A percentile compares a stretch with the other conserved stretches of the same genome.
Evolutionary conservation across 1,140 invertebrate species (phyloP).

Genomic region (Lepidurus couesii): DNA sequence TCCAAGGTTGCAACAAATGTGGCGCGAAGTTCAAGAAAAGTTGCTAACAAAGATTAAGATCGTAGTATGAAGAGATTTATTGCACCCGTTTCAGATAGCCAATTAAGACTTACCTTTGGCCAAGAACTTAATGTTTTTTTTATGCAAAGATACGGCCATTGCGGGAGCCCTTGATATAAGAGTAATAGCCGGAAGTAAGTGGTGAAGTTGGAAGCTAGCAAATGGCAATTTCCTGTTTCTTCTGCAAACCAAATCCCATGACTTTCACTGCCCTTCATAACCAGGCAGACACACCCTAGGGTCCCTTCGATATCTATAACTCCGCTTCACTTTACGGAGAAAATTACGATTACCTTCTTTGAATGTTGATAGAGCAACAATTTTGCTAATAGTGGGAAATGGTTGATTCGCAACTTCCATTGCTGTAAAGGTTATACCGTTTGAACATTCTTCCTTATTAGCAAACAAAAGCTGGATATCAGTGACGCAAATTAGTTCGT

Average conservation of each 20-base stretch:
- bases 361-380: neutral
- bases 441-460: neutral
- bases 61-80: neutral
- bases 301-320: neutral
- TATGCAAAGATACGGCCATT: constrained; percentile 24
- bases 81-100: neutral
- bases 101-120: neutral
- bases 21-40: constrained; percentile 25
- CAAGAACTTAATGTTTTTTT: constrained; percentile 16
- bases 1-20: neutral
- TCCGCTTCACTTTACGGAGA: neutral
- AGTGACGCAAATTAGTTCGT: constrained; percentile 11
- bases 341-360: neutral
- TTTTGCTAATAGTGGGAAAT: neutral
- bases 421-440: neutral
- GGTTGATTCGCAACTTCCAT: neutral
- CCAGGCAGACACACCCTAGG: neutral
- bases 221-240: neutral
- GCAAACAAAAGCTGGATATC: neutral
- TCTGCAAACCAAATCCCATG: neutral
- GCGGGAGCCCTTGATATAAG: constrained; percentile 21
- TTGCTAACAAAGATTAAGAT: constrained; percentile 2
- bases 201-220: constrained; percentile 18
- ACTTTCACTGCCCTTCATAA: constrained; percentile 14
- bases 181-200: constrained; percentile 24